Evolutionary conservation across 2,888 invertebrate genomes (phyloP).

Genomic region (Clivina fossor): DNA sequence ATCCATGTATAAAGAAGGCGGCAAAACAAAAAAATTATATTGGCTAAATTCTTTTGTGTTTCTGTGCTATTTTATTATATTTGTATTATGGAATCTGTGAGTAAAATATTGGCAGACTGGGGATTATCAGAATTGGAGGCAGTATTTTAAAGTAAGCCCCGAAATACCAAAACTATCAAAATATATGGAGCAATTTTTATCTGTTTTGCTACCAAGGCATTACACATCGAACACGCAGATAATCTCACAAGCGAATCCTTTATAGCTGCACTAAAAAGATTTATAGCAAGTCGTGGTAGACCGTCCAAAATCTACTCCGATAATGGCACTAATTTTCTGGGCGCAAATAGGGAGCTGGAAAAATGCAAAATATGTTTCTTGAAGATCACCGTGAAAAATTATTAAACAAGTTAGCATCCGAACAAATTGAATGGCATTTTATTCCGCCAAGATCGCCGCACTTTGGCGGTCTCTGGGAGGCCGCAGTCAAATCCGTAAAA

Average conservation of each 20-base stretch:
- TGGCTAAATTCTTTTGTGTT: no score
- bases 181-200: not conserved
- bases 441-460: constrained; percentile 34
- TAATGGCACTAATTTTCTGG: not conserved
- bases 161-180: no score
- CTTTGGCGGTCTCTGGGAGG: constrained; percentile 34
- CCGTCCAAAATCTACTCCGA: not conserved
- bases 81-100: no score
- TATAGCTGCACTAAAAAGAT: not conserved
- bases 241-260: not conserved
- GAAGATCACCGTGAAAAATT: not conserved
- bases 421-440: constrained; percentile 12
- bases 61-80: no score
- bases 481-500: constrained; percentile 31
- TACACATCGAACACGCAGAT: not conserved
- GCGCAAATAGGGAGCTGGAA: not conserved
- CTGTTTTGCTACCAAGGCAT: not conserved
- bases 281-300: not conserved
- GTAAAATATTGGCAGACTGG: no score
- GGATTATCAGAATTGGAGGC: no score
- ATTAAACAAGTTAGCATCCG: not conserved
- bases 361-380: not conserved
- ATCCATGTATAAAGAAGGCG: no score
- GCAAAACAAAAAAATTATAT: no score
- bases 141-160: no score